Evolutionary conservation across 2,888 invertebrate species (phyloP), one percentile per base, ranked within the genome.

Genomic region (Argyresthia goedartella): DNA sequence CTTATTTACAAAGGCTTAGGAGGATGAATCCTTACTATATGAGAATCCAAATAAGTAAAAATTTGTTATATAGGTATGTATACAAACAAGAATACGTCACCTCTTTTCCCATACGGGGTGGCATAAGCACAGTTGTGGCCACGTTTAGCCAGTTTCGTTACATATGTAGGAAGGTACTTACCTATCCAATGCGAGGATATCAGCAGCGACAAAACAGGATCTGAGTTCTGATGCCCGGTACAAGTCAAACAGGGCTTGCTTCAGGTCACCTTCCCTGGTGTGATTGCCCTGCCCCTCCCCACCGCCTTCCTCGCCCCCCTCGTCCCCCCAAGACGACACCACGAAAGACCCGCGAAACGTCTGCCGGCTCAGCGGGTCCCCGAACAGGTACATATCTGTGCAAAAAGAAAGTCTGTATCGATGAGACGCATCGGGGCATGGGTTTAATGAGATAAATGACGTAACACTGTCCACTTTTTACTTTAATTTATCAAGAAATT

Each of bases 181-280:
- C 95, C 93, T 95, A 74, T 96, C 95, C 51, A 96, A 88, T 16
- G 95, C 95, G 51, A 96, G 86, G 53, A 95, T 91, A 69, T 96
- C 95, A 34, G 93, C 91, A 16, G 91, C 90, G 55, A 93, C 88
- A 71, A 94, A 96, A 53, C 94, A 92, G 60, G 93, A 90, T 58
- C 91, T 89, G 41, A 95, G 84, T 61, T 91, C 89, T 52, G 95
- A 95, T 61, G 92, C 89, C 53, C 90, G 88, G 69, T 94, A 92
- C 43, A 94, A 79, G 55, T 92, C 85, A 81, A 92, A 92, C 57
- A 96, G 89, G 57, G 92, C 89, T 68, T 92, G 92, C 63, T 92
- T 90, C 78, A 95, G 93, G 67, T 92, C 91, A 53, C 90, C 87
- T 51, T 95, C 91, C 64, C 91, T 89, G 59, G 91, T 90, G 71